Conservation (phyloP, 2,888 invertebrate species). For the Agrochola macilenta region DNA sequence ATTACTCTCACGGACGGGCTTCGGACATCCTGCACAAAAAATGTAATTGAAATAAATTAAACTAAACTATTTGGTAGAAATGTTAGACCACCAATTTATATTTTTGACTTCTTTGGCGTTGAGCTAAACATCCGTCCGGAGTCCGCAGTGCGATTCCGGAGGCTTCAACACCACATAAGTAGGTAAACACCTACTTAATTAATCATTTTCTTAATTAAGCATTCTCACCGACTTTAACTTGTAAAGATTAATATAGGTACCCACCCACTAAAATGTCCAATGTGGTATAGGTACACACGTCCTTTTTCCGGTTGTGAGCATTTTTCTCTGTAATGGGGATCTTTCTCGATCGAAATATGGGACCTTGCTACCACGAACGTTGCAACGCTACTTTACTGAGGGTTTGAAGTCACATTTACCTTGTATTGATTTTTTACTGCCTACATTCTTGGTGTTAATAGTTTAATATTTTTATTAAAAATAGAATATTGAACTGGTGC, state of each 20-base stretch:
- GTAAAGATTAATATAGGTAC: neutral
- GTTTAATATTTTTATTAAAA: too few species aligned
- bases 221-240: neutral
- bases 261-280: neutral
- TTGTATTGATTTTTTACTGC: too few species aligned
- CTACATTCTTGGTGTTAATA: too few species aligned
- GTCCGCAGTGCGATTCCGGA: neutral
- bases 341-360: too few species aligned
- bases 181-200: neutral
- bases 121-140: neutral
- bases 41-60: constrained; percentile 80
- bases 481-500: too few species aligned
- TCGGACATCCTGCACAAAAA: constrained; percentile 84
- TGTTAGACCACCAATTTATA: constrained; percentile 39
- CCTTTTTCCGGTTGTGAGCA: too few species aligned
- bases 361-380: too few species aligned
- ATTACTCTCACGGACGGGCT: constrained; percentile 72
- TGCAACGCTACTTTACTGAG: neutral
- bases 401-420: too few species aligned
- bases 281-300: neutral
- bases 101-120: neutral
- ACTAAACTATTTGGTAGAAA: constrained; percentile 46
- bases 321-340: too few species aligned
- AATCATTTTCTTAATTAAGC: neutral
- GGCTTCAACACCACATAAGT: neutral